phyloP scores from a whole-genome alignment of 2,797 vertebrate genomes.

The Dendrocincla fuliginosa region DNA sequence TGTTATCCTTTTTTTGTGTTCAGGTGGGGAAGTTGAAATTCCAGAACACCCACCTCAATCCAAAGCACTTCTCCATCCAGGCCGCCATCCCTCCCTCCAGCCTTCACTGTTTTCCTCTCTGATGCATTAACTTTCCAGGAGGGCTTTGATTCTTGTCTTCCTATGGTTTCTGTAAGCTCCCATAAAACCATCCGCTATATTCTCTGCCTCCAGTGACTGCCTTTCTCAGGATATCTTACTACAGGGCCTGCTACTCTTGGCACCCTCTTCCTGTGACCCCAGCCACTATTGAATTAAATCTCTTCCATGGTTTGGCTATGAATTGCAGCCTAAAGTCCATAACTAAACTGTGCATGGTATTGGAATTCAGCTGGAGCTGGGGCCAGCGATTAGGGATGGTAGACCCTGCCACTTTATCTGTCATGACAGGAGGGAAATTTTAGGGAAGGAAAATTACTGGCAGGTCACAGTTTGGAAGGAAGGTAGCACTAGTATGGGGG shows the following conservation, averaged over 20 bases:
- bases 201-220: conserved; percentile 28
- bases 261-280: conserved; percentile 40
- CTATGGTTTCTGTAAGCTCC: neutral
- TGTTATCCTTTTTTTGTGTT: neutral
- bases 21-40: neutral
- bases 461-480: conserved; percentile 53
- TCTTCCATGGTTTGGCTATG: conserved; percentile 26
- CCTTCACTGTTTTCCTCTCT: neutral
- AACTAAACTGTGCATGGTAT: conserved; percentile 62
- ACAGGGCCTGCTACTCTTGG: conserved; percentile 52
- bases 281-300: conserved; percentile 39
- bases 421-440: conserved; percentile 59
- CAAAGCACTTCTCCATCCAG: neutral
- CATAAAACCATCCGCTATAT: neutral
- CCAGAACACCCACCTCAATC: neutral
- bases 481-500: neutral
- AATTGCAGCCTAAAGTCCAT: conserved; percentile 64
- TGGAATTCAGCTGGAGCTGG: conserved; percentile 50
- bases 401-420: conserved; percentile 65
- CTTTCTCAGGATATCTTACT: conserved; percentile 64
- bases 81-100: neutral
- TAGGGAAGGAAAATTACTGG: conserved; percentile 44
- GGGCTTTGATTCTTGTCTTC: neutral
- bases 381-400: conserved; percentile 62
- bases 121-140: neutral